A percentile compares a stretch with the other conserved stretches of the same genome.
phyloP scores from a whole-genome alignment of 30 jellyfish, hydroid and myxozoan genomes.

The Aurelia sp. region DNA sequence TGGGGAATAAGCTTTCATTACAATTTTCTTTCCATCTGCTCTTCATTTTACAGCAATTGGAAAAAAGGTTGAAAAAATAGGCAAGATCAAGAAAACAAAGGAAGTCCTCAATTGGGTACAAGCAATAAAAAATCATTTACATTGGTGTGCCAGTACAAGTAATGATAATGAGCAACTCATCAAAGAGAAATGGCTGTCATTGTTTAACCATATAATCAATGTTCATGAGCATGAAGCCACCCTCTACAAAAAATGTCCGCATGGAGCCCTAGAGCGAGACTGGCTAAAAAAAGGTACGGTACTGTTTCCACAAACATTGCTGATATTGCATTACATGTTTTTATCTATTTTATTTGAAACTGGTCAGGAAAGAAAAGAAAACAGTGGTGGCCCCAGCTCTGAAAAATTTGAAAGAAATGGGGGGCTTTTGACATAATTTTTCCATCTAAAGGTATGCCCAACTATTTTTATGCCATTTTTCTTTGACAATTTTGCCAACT shows the following conservation, averaged over 20 bases:
- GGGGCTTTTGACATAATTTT: too few species aligned
- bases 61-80: conserved; percentile 16
- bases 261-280: conserved; percentile 27
- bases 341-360: not conserved
- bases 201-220: conserved; percentile 37
- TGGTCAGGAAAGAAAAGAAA: not conserved
- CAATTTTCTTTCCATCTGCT: too few species aligned
- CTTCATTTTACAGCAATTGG: conserved; percentile 17
- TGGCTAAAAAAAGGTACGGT: conserved; percentile 36
- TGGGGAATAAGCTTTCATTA: too few species aligned
- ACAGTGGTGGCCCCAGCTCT: too few species aligned
- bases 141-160: conserved; percentile 60
- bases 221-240: conserved; percentile 21
- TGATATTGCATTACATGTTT: not conserved
- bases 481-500: too few species aligned
- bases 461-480: too few species aligned
- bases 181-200: conserved; percentile 48
- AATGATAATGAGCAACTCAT: conserved; percentile 22
- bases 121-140: conserved; percentile 36
- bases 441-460: too few species aligned
- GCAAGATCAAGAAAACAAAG: conserved; percentile 13
- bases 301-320: not conserved
- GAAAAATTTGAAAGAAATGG: too few species aligned
- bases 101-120: conserved; percentile 31
- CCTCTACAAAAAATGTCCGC: conserved; percentile 19